Evolutionary conservation across 2,888 invertebrate genomes (phyloP), one percentile per base, ranked within the genome.

Genomic region (Gasteruption jaculator): DNA sequence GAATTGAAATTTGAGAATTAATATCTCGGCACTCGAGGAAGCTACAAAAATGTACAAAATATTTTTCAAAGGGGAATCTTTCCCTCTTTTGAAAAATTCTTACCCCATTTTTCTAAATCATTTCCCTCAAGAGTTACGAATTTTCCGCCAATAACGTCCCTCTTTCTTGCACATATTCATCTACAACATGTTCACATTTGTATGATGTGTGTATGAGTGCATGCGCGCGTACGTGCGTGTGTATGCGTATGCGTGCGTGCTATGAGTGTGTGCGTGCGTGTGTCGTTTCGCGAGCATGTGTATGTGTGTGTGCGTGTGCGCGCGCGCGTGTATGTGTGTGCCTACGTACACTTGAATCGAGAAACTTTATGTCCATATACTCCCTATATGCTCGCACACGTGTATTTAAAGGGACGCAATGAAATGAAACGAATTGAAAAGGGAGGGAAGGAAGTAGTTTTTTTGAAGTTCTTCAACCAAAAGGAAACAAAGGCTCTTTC

Each of bases 201-300:
- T n/a, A n/a, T n/a, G n/a, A n/a, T n/a, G n/a, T n/a, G 46, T 30
- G 32, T 40, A 36, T 30, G 30, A 41, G 24, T 40, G 40, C 27
- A 20, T 19, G 37, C 48, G 30, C 26, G 25, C 21, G 15, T 32
- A 18, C 8, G 30, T 22, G 8, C 7, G 10, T 24, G 24, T 5
- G 30, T 7, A 32, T 27, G 7, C 14, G 18, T 24, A 35, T 15
- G 35, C 25, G 42, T 41, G 31, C 36, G 27, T 34, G 49, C 29
- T 38, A 29, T 54, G 52, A 55, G 50, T 41, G 48, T 47, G 49
- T 45, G 33, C 46, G 43, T 42, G 41, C 38, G n/a, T 26, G 20
- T 26, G 20, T 10, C 20, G 24, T 10, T 8, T 12, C 7, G 16
- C 22, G 27, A n/a, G 27, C 22, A 20, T 34, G 10, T 10, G 14